Conservation (phyloP, 2,113 vertebrate genomes). For the Mastomys natalensis region DNA sequence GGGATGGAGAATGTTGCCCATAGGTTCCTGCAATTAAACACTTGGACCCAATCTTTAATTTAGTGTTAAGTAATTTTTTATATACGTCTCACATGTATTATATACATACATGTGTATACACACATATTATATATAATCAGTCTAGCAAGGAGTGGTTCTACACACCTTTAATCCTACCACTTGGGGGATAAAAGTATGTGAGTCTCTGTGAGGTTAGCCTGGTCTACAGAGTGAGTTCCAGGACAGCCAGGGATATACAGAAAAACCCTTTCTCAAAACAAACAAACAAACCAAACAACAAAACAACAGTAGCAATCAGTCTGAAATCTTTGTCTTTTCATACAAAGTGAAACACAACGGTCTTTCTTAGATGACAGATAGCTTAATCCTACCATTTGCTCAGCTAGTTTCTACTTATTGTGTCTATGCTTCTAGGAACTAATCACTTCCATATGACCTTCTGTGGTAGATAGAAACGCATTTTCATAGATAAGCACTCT, state of each 20-base stretch:
- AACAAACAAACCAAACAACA: background rate
- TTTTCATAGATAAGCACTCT: background rate
- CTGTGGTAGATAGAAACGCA: background rate
- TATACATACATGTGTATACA: background rate
- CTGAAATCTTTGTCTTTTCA: conserved; percentile 23
- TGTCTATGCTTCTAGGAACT: background rate
- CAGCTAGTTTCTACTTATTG: background rate
- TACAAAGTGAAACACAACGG: background rate
- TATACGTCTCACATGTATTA: background rate
- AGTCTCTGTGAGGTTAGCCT: background rate
- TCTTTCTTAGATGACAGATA: background rate
- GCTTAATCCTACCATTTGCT: conserved; percentile 37
- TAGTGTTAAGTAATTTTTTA: conserved; percentile 20
- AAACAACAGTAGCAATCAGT: background rate
- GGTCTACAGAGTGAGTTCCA: background rate
- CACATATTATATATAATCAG: background rate
- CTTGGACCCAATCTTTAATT: background rate
- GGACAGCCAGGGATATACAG: background rate
- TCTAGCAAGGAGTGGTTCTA: background rate
- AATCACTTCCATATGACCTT: background rate
- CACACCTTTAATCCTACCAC: background rate
- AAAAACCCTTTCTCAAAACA: background rate
- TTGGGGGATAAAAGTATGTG: background rate
- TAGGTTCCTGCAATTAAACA: background rate
- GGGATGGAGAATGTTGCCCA: background rate